Evolutionary conservation across 2,888 invertebrate species (phyloP).

Genomic region (Hyppa rectilinea): DNA sequence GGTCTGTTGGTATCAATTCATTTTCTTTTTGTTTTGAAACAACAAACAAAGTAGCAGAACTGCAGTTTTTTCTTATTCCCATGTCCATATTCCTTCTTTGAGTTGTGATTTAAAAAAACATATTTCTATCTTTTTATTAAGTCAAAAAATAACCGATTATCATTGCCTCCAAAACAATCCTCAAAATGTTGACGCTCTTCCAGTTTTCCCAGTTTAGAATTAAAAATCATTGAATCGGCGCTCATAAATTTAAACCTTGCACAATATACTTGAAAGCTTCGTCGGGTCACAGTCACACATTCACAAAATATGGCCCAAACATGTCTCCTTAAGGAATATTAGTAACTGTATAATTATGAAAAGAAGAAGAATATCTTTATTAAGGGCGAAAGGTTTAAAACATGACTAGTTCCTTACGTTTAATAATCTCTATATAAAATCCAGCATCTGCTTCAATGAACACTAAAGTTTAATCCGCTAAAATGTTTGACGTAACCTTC

Average conservation of each 20-base stretch:
- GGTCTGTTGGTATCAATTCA: neutral
- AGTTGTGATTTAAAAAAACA: neutral
- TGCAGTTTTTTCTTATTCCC: neutral
- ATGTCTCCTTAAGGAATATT: conserved; percentile 10
- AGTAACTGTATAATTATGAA: too few relatives aligned
- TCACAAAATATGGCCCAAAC: neutral
- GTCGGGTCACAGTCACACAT: neutral
- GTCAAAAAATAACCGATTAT: neutral
- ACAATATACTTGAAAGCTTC: conserved; percentile 10
- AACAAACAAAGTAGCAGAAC: neutral
- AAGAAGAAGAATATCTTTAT: too few relatives aligned
- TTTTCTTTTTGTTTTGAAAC: neutral
- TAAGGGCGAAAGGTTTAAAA: neutral
- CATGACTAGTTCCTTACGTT: neutral
- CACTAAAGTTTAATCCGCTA: conserved; percentile 24
- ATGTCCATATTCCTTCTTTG: neutral
- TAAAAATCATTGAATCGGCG: conserved; percentile 28
- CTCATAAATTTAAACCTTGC: conserved; percentile 40
- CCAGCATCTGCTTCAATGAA: conserved; percentile 29
- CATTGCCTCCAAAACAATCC: neutral
- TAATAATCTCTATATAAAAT: conserved; percentile 5
- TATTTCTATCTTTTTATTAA: neutral
- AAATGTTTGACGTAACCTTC: conserved; percentile 29
- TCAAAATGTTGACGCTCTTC: too few relatives aligned
- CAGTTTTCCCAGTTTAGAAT: conserved; percentile 11